These are phyloP conservation scores for Euglossa dilemma DNA, from an alignment of 1,140 invertebrate genomes.

Conservation along the genomic window DNA sequence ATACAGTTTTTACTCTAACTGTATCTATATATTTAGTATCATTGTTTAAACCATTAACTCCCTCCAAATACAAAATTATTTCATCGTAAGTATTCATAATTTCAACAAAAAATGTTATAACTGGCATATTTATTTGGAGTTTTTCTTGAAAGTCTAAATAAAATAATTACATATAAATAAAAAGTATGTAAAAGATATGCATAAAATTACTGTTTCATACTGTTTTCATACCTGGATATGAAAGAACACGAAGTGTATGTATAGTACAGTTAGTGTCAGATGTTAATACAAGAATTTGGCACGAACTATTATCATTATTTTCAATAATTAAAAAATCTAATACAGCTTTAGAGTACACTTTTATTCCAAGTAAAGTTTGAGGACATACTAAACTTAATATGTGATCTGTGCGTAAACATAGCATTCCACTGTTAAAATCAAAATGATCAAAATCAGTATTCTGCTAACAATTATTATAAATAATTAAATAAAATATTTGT, in stretches of 20 bases:
- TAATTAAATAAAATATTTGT: neutral
- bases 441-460: slow-evolving; percentile 13
- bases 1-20: slow-evolving; percentile 76
- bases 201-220: neutral
- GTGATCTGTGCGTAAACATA: slow-evolving; percentile 69
- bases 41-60: slow-evolving; percentile 43
- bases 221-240: slow-evolving; percentile 74
- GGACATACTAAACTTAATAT: slow-evolving; percentile 68
- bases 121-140: slow-evolving; percentile 73
- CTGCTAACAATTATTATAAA: neutral
- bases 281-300: slow-evolving; percentile 70
- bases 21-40: slow-evolving; percentile 60
- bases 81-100: slow-evolving; percentile 66
- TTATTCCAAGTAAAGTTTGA: slow-evolving; percentile 67
- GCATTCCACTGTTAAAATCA: slow-evolving; percentile 65
- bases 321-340: slow-evolving; percentile 70
- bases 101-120: slow-evolving; percentile 72
- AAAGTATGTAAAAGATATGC: slow-evolving; percentile 8
- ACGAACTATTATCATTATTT: slow-evolving; percentile 56
- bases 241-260: slow-evolving; percentile 66
- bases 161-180: slow-evolving; percentile 23
- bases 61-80: slow-evolving; percentile 76
- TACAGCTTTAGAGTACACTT: slow-evolving; percentile 66
- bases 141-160: slow-evolving; percentile 72
- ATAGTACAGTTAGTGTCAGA: slow-evolving; percentile 31